phyloP scores from a whole-genome alignment of 2,888 invertebrate species.

The Lacanobia oleracea region DNA sequence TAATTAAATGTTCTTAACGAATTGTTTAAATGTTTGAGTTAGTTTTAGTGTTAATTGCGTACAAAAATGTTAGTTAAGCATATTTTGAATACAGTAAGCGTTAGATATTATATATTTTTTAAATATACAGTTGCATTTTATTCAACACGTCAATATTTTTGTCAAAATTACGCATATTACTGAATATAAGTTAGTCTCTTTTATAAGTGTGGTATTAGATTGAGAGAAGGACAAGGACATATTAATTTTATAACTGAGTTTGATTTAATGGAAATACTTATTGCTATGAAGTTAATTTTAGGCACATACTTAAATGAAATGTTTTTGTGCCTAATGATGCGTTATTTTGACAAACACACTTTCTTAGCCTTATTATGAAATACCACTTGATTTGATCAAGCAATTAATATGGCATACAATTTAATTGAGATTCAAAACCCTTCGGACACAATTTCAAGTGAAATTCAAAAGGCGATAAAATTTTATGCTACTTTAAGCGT shows the following conservation, averaged over 20 bases:
- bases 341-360: slow-evolving; percentile 55
- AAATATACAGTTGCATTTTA: slow-evolving; percentile 19
- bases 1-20: background rate
- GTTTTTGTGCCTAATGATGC: background rate
- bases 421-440: slow-evolving; percentile 44
- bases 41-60: slow-evolving; percentile 53
- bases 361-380: slow-evolving; percentile 39
- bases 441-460: slow-evolving; percentile 64
- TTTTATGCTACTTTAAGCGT: slow-evolving; percentile 55
- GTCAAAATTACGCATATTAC: slow-evolving; percentile 51
- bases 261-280: too few relatives aligned
- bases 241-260: background rate
- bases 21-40: slow-evolving; percentile 2
- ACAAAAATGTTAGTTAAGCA: slow-evolving; percentile 66
- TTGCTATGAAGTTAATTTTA: background rate
- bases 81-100: slow-evolving; percentile 51
- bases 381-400: slow-evolving; percentile 60
- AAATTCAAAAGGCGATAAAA: slow-evolving; percentile 56
- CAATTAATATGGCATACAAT: slow-evolving; percentile 53
- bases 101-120: slow-evolving; percentile 19
- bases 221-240: background rate
- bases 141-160: slow-evolving; percentile 15
- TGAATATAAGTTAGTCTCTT: background rate
- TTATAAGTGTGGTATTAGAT: background rate
- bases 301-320: background rate